Base-by-base conservation (phyloP, 2,113 vertebrate species). In the Mobula hypostoma region DNA sequence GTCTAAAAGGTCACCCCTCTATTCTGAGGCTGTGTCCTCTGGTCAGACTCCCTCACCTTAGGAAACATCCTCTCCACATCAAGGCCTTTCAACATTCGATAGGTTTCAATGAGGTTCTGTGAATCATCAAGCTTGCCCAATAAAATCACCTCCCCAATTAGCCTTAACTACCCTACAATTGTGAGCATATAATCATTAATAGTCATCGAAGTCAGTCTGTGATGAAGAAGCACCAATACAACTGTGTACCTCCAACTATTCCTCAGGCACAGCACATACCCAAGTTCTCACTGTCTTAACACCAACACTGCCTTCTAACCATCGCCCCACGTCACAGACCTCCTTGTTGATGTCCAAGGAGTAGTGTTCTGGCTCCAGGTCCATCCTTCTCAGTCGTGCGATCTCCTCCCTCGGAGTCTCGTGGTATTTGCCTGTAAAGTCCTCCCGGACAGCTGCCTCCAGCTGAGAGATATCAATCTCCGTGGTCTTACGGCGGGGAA, bases 381-480 rank as follows among this genome's bases (percentile, higher is more conserved):
- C 97, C 95, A 97, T 97, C 83, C 97, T 98, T 56, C 98, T 97
- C 32, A 99, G 97, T 0, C 98, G 97, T 36, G 99, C 98, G 0
- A 99, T 99, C 95, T 99, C 99, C 94, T 99, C 97, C 87, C 97
- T 96, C 0, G 99, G 99, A 0, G 98, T 98, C 97, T 99, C 99
- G 0, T 98, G 96, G 21, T 97, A 96, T 94, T 96, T 96, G 2
- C 96, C 97, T 0, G 96, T 80, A 0, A 97, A 94, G 19, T 98
- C 97, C 0, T 97, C 97, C 0, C 98, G 97, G 85, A 99, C 97
- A 0, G 98, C 99, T 0, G 97, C 97, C 96, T 99, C 99, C 95
- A 99, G 95, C 95, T 98, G 98, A 2, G 98, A 98, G 95, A 99
- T 99, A 94, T 99, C 99, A 76, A 99, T 98, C 95, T 99, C 99